Evolutionary conservation across 2,113 vertebrate species (phyloP).

Genomic region (Ceyx melanurus): DNA sequence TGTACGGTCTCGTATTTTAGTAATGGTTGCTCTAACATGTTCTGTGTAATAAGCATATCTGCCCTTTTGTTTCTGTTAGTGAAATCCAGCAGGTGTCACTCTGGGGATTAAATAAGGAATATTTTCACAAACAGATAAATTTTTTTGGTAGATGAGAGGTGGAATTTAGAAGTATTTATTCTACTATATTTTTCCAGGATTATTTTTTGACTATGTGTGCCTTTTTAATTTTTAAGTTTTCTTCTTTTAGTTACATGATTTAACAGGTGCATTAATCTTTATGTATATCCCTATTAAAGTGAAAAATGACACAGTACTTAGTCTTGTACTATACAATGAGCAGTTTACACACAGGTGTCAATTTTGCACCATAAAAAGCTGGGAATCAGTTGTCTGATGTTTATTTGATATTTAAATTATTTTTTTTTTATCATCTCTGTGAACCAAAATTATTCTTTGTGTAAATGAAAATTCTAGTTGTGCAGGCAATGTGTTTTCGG

Average conservation of each 20-base stretch:
- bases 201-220: background rate
- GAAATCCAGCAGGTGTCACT: slow-evolving; percentile 69
- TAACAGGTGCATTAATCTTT: background rate
- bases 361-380: background rate
- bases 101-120: slow-evolving; percentile 49
- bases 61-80: background rate
- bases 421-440: background rate
- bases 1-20: background rate
- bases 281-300: background rate
- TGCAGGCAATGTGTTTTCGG: background rate
- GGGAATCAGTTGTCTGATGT: background rate
- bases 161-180: background rate
- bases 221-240: background rate
- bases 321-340: background rate
- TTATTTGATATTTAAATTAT: background rate
- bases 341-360: background rate
- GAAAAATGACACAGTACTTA: background rate
- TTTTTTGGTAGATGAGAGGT: background rate
- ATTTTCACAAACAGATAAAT: background rate
- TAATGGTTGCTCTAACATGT: background rate
- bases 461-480: background rate
- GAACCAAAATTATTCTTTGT: background rate
- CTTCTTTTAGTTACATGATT: background rate
- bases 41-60: background rate
- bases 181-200: background rate